Evolutionary conservation across 2,888 invertebrate genomes (phyloP), one percentile per base, ranked within the genome.

Genomic region (Candidula unifasciata): DNA sequence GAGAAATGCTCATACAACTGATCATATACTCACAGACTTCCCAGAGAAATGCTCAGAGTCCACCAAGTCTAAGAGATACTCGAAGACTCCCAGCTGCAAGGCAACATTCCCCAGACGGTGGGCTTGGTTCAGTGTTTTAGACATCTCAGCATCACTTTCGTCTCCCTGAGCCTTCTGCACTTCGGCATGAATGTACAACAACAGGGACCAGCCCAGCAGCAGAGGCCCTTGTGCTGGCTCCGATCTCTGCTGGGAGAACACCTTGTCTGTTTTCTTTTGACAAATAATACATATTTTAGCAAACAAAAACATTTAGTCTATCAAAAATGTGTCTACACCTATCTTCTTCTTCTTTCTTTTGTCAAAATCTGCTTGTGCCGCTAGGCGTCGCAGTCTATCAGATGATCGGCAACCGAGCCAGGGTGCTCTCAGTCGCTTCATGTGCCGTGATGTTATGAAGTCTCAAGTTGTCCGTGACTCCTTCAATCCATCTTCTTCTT

Each of bases 191-290:
- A 92, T 82, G 82, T 91, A 90, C 54, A 92, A 87, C 21, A 93
- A 87, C 5, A 93, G 89, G 16, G 93, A 89, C 94, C 94, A 94
- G 64, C 90, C 88, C 57, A 94, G 88, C 24, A 93, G 88, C 21
- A 94, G 77, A 3, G 93, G 93, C 0, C 93, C 91, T 87, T 94
- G 93, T 27, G 89, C 88, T 35, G 89, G 88, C 80, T 92, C 91
- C 3, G 85, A 87, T 0, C 90, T 90, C 35, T 90, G 80, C 18
- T 88, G 82, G 71, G 87, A 87, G 21, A 91, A 73, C 24, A 88
- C 83, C 52, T 87, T 87, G 78, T 90, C 89, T 18, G 91, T 64
- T 64, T 88, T 87, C 85, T 86, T 3, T 44, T 44, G 82, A 21
- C 52, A 74, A 18, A 54, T 10, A 44, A 44, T 10, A 44, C n/a